Evolutionary conservation across 2,888 invertebrate species (phyloP).

Genomic region (Drosophila longiperda): DNA sequence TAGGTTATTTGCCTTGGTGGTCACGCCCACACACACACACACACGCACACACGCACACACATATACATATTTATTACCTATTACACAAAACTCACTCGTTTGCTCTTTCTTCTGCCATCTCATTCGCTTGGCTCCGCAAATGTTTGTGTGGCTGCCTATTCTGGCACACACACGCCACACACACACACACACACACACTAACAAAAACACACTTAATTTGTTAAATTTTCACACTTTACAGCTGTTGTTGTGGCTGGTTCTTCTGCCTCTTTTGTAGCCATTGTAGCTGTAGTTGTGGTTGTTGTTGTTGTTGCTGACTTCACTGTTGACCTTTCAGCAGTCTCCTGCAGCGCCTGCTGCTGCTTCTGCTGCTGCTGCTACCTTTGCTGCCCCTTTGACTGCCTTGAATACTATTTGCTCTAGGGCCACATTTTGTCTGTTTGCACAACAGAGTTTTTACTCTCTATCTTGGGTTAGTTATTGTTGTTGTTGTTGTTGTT

Average conservation of each 20-base stretch:
- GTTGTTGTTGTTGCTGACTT: constrained; percentile 26
- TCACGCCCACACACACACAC: constrained; percentile 28
- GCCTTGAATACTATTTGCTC: constrained; percentile 41
- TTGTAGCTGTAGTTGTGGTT: constrained; percentile 34
- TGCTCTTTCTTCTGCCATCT: constrained; percentile 7
- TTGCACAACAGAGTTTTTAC: constrained; percentile 61
- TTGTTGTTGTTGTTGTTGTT: constrained; percentile 22
- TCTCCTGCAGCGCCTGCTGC: constrained; percentile 25
- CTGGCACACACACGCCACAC: not conserved
- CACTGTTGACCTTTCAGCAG: constrained; percentile 51
- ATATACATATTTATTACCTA: constrained; percentile 33
- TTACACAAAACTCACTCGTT: constrained; percentile 25
- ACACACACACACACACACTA: constrained; percentile 1
- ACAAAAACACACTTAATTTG: constrained; percentile 68
- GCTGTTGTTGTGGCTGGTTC: constrained; percentile 31
- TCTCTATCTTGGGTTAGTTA: constrained; percentile 8
- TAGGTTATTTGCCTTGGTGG: constrained; percentile 36
- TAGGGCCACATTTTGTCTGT: constrained; percentile 66
- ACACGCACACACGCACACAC: constrained; percentile 8
- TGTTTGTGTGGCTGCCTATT: constrained; percentile 18
- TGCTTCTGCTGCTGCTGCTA: constrained; percentile 11
- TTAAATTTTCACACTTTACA: constrained; percentile 76
- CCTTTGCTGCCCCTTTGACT: not conserved
- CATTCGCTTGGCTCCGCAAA: constrained; percentile 17
- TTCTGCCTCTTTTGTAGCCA: constrained; percentile 29